Evolutionary conservation across 2,113 vertebrate genomes (phyloP).

Genomic region (Aplodontia rufa): DNA sequence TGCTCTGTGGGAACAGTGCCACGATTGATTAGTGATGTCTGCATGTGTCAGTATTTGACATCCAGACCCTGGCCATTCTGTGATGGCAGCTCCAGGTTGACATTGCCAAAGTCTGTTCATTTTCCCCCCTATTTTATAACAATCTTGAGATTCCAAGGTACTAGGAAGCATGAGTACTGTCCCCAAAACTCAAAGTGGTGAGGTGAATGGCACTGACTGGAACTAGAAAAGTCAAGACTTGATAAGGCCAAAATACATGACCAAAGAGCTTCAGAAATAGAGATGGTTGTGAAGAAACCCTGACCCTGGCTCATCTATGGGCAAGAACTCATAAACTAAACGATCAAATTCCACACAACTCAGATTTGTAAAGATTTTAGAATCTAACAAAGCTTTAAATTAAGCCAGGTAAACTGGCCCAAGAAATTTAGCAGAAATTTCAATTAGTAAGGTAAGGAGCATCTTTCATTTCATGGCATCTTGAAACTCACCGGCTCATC

Average conservation of each 20-base stretch:
- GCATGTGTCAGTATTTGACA: neutral
- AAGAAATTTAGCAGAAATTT: neutral
- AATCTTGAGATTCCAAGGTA: neutral
- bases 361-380: neutral
- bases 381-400: neutral
- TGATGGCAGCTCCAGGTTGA: neutral
- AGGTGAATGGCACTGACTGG: neutral
- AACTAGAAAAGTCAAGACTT: neutral
- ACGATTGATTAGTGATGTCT: constrained; percentile 32
- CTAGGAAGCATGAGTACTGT: neutral
- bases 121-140: neutral
- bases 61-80: neutral
- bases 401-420: neutral
- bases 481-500: constrained; percentile 94
- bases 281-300: neutral
- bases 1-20: neutral
- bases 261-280: neutral
- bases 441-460: neutral
- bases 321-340: neutral
- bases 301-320: neutral
- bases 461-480: neutral
- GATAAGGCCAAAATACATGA: neutral
- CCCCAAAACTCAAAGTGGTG: neutral
- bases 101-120: neutral
- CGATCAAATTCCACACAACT: neutral